Percentiles rank a stretch among this genome's conserved stretches.
phyloP scores from a whole-genome alignment of 2,888 invertebrate genomes.

The Conus canariensis region DNA sequence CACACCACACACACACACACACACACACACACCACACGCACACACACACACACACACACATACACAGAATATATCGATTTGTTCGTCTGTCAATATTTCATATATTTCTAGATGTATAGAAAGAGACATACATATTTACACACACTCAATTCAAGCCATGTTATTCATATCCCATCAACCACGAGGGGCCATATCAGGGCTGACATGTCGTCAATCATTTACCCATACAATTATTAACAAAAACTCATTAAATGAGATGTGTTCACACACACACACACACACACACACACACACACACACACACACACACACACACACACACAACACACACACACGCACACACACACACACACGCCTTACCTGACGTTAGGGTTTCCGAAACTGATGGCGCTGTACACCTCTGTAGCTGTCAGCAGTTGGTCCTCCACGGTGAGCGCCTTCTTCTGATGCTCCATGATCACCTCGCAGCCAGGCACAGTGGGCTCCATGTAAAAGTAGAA shows the following conservation, averaged over 20 bases:
- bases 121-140: too few relatives aligned
- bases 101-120: too few relatives aligned
- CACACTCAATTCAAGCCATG: too few relatives aligned
- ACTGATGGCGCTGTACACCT: constrained; percentile 21
- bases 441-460: constrained; percentile 18
- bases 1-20: too few relatives aligned
- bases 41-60: not conserved
- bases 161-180: too few relatives aligned
- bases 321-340: not conserved
- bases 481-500: constrained; percentile 40
- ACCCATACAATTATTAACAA: too few relatives aligned
- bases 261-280: not conserved
- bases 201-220: too few relatives aligned
- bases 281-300: constrained; percentile 1
- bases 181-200: too few relatives aligned
- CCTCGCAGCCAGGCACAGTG: not conserved
- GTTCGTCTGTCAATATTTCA: too few relatives aligned
- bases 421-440: constrained; percentile 37
- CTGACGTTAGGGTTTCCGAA: constrained; percentile 27
- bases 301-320: not conserved
- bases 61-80: not conserved
- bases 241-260: too few relatives aligned
- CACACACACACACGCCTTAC: constrained; percentile 6
- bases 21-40: not conserved
- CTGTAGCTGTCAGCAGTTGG: constrained; percentile 34